These are phyloP conservation scores for Polietes domitor DNA, from an alignment of 2,888 invertebrate species.

Conservation along the genomic window DNA sequence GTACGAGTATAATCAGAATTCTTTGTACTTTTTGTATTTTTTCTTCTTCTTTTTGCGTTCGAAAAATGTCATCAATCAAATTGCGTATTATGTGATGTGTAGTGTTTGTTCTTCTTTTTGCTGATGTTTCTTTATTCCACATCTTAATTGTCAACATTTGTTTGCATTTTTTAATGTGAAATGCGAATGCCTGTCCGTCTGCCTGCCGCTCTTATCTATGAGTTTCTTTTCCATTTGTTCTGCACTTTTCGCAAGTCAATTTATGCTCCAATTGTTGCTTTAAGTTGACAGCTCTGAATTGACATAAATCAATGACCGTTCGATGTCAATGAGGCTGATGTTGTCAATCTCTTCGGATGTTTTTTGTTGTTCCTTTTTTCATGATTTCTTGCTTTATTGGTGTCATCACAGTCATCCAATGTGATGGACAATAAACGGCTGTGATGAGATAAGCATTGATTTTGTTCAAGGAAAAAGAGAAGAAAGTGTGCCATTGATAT, in stretches of 20 bases:
- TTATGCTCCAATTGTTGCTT: slow-evolving; percentile 66
- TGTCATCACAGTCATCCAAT: slow-evolving; percentile 55
- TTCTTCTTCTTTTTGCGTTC: background rate
- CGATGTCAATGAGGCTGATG: slow-evolving; percentile 61
- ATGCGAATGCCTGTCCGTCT: background rate
- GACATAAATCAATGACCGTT: slow-evolving; percentile 67
- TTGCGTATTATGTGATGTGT: slow-evolving; percentile 21
- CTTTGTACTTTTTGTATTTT: slow-evolving; percentile 44
- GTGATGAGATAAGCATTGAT: slow-evolving; percentile 56
- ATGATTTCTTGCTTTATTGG: slow-evolving; percentile 52
- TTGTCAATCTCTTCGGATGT: slow-evolving; percentile 56
- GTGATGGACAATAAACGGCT: slow-evolving; percentile 58
- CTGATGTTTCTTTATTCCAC: background rate
- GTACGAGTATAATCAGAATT: slow-evolving; percentile 51
- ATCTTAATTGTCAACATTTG: slow-evolving; percentile 33
- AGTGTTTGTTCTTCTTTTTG: background rate
- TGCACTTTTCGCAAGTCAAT: slow-evolving; percentile 51
- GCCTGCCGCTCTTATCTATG: slow-evolving; percentile 3
- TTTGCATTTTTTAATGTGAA: slow-evolving; percentile 25
- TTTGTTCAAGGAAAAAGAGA: slow-evolving; percentile 46
- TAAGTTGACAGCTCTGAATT: slow-evolving; percentile 64
- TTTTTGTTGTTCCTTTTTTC: slow-evolving; percentile 4
- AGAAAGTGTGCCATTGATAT: slow-evolving; percentile 62
- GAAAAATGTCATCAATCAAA: slow-evolving; percentile 63
- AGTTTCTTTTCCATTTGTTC: slow-evolving; percentile 12